Evolutionary conservation across 1,140 invertebrate species (phyloP).

Genomic region (Drosophila sucinea): DNA sequence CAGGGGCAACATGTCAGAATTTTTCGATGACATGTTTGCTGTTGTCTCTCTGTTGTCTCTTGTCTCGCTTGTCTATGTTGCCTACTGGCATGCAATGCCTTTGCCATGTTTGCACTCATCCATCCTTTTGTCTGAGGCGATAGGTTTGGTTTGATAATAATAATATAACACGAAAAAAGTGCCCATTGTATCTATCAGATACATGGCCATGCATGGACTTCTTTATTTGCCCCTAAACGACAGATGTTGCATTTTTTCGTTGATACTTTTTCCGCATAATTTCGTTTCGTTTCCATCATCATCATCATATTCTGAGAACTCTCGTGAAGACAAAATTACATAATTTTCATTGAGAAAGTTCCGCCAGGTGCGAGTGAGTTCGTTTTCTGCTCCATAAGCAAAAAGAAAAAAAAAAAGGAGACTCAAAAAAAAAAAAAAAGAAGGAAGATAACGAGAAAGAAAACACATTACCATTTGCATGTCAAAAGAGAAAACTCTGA

Average conservation of each 20-base stretch:
- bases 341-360: conserved; percentile 30
- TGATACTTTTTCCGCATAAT: conserved; percentile 48
- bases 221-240: conserved; percentile 60
- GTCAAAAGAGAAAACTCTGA: conserved; percentile 8
- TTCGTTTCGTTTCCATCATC: neutral
- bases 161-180: conserved; percentile 31
- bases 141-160: conserved; percentile 63
- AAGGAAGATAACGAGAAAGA: neutral
- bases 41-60: conserved; percentile 26
- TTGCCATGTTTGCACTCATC: conserved; percentile 66
- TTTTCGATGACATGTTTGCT: conserved; percentile 70
- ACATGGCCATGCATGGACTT: conserved; percentile 26
- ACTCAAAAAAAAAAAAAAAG: neutral
- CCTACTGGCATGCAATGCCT: conserved; percentile 13
- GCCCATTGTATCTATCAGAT: conserved; percentile 55
- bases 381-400: conserved; percentile 25
- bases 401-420: neutral
- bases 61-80: conserved; percentile 22
- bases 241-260: conserved; percentile 66
- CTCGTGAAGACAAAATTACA: conserved; percentile 34
- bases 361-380: conserved; percentile 34
- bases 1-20: conserved; percentile 64
- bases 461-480: conserved; percentile 42
- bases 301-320: conserved; percentile 30
- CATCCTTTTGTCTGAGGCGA: conserved; percentile 70